Percentiles rank a stretch among this genome's conserved stretches.
phyloP scores from a whole-genome alignment of 2,113 vertebrate species.

The Geothlypis trichas region DNA sequence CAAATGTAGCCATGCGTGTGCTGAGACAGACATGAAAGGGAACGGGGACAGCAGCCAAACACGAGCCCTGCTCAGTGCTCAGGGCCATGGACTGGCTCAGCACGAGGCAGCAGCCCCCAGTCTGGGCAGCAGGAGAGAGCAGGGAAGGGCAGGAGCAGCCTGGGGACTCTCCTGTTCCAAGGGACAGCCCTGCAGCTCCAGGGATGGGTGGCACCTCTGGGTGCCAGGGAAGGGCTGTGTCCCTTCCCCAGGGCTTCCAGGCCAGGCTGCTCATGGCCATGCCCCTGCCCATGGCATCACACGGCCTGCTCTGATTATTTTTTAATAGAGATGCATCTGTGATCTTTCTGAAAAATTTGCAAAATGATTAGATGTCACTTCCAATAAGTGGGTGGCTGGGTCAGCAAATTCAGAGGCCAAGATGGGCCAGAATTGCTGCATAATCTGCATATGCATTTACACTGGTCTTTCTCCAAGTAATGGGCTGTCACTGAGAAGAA shows the following conservation, averaged over 20 bases:
- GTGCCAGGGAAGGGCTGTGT: not conserved
- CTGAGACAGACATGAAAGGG: not conserved
- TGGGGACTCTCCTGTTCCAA: not conserved
- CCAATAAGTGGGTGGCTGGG: not conserved
- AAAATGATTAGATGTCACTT: not conserved
- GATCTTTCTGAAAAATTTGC: not conserved
- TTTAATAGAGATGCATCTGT: not conserved
- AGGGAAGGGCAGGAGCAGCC: not conserved
- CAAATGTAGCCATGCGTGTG: not conserved
- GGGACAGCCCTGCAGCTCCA: not conserved
- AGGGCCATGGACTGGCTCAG: not conserved
- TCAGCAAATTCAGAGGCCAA: not conserved
- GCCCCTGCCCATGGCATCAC: fast-evolving
- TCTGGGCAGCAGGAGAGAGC: not conserved
- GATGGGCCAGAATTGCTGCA: not conserved
- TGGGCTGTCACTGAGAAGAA: not conserved
- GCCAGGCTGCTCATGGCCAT: not conserved
- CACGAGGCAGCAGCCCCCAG: not conserved
- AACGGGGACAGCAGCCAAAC: fast-evolving
- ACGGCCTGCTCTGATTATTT: not conserved
- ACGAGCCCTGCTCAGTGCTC: not conserved
- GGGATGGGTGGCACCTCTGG: too few species aligned
- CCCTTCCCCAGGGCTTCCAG: not conserved
- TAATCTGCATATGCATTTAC: not conserved
- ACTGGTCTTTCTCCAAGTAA: not conserved